Conservation (phyloP, 2,888 invertebrate species). For the Mesorhabditis belari region DNA sequence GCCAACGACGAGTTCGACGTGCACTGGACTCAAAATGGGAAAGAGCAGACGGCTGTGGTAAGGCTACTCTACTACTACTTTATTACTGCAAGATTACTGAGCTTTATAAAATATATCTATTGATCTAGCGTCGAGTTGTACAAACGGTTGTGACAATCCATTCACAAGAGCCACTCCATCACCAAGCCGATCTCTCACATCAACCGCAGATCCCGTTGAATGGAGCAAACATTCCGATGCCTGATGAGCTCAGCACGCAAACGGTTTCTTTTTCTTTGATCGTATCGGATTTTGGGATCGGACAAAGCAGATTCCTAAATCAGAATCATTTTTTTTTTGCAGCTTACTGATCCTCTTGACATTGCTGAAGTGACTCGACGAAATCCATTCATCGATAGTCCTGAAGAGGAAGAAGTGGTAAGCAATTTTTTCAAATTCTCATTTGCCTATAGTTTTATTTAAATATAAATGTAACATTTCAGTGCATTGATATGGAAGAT, state of each 20-base stretch:
- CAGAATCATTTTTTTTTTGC: too few relatives aligned
- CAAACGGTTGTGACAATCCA: not conserved
- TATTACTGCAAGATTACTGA: too few relatives aligned
- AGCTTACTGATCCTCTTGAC: not conserved
- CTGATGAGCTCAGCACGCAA: not conserved
- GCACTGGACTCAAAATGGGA: slow-evolving; percentile 39
- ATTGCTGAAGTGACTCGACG: slow-evolving; percentile 8
- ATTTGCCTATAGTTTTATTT: too few relatives aligned
- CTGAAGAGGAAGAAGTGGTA: slow-evolving; percentile 7
- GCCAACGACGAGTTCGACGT: slow-evolving; percentile 52
- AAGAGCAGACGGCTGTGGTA: slow-evolving; percentile 1
- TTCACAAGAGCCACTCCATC: not conserved
- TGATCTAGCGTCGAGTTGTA: slow-evolving; percentile 2
- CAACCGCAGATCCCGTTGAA: not conserved
- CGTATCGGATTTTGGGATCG: too few relatives aligned
- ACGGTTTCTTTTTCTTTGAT: too few relatives aligned
- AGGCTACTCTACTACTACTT: not conserved
- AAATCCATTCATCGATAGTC: slow-evolving; percentile 45
- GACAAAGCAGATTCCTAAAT: too few relatives aligned
- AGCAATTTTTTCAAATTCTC: too few relatives aligned
- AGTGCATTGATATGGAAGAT: slow-evolving; percentile 39
- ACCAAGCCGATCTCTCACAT: too few relatives aligned
- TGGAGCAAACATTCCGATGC: not conserved
- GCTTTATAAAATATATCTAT: too few relatives aligned
- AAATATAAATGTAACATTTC: too few relatives aligned